Evolutionary conservation across 2,888 invertebrate genomes (phyloP), one percentile per base, ranked within the genome.

Genomic region (Orchesella flavescens): DNA sequence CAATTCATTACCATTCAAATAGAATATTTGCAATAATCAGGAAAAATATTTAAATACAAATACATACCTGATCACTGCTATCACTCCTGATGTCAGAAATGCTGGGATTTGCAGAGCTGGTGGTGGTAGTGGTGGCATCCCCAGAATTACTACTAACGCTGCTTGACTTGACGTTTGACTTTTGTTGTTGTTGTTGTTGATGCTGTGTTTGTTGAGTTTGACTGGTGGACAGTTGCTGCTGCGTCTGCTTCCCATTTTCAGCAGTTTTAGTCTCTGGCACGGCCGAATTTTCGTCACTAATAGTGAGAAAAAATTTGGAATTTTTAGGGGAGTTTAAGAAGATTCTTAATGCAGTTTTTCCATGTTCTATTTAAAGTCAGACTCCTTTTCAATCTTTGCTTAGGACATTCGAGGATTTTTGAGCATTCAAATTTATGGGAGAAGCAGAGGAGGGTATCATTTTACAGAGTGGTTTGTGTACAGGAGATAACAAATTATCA

Each of bases 81-180:
- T 34, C 46, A n/a, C 63, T 23, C 4, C 19, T 59, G 21, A 13
- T 65, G 17, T 13, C 23, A 46, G 21, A 34, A 43, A 49, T 43
- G 34, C 55, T 72, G 43, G 53, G 63, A 68, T 15, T 71, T 61
- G 43, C 65, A 43, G 21, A 23, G 46, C 12, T 53, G 13, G 44
- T 21, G 55, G 65, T 44, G 24, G 49, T 53, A 21, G 44, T 21
- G 55, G 65, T 44, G 24, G 49, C 46, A 7, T 34, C 34, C 10
- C 17, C 44, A 57, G 9, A 65, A 46, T 15, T 15, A 23, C 53
- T 57, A n/a, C 24, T n/a, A 12, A 21, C 43, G 53, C 59, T 68
- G 53, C 55, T 65, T 81, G 81, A 81, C 81, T 81, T 81, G 68
- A 53, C 63, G 61, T 75, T 82, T 76, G 82, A 75, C 82, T 82